Evolutionary conservation across 2,113 vertebrate genomes (phyloP), one percentile per base, ranked within the genome.

Genomic region (Pogona vitticeps): DNA sequence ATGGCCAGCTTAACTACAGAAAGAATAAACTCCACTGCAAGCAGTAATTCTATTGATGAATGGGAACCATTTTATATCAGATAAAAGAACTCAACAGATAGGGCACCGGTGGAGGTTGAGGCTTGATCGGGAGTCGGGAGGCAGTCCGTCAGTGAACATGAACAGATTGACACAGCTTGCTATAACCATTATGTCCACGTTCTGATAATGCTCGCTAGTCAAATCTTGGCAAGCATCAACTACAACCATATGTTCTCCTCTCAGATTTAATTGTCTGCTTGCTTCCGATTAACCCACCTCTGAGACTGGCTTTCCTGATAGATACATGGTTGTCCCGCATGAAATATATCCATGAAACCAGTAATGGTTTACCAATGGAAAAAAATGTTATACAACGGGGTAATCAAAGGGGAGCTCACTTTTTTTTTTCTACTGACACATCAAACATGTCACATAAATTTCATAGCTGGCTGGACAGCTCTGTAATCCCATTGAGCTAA

Each of bases 91-190:
- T 6, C 1, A 82, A 90, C 65, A 90, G 38, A 86, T 91, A 91
- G 84, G 88, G 89, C 87, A 71, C 82, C 40, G 85, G 20, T 9
- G 18, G 14, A 8, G 68, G 68, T 88, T 89, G 87, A 70, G 77
- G 91, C 77, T 61, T 82, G 76, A 87, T 71, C 71, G 73, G 91
- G 89, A 91, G 94, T 76, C 86, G 91, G 93, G 78, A 93, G 90
- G 92, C 90, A 92, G 79, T 33, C 73, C 91, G 90, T 61, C 90
- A 86, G 46, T 76, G 91, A 90, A 91, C 5, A 0, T 59, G 88
- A 91, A 89, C 93, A 95, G 92, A 94, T 91, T 95, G 94, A 91
- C 94, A 93, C 95, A 95, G 93, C 81, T 0, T 92, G 91, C 70
- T 85, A 85, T 88, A 91, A 87, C 83, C 38, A 81, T 94, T 89